Base-by-base conservation (phyloP, 2,797 vertebrate genomes). In the Oryzias dopingdopingensis region DNA sequence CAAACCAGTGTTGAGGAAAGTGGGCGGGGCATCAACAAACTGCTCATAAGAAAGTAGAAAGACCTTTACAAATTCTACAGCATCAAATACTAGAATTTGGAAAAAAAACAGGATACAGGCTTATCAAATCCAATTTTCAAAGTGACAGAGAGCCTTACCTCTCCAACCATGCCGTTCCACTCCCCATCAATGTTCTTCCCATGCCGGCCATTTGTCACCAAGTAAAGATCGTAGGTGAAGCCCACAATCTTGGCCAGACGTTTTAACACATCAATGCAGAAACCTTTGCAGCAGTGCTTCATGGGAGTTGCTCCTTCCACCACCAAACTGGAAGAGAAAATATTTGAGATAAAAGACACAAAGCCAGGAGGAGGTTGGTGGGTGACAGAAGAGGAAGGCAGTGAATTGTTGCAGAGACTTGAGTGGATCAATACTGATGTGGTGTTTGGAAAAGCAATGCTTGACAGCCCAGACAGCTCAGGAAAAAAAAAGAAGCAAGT, bases 121-220 rank as follows among this genome's bases (percentile, higher is more conserved):
- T 2, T 12, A 12, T 37, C 3, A n/a, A 1, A 53, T 48, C 2
- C 1, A 8, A 8, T 50, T 50, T 37, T 24, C 4, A 15, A 23
- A 15, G 5, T 13, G 48, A 13, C 6, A 10, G 10, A 12, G 14
- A 42, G 24, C n/a, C 59, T 67, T 24, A 96, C 96, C 95, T 98
- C 96, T 14, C 96, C 96, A 1, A 98, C 95, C 95, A 97, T 96
- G 77, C 96, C 96, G 14, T 98, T 98, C 96, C 96, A 97, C 70
- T 96, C 92, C 3, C 96, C 96, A 0, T 96, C 89, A 6, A 96
- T 96, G 89, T 96, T 97, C 86, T 98, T 97, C 14, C 96, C 96
- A 3, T 98, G 95, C 16, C 96, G 91, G 52, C 96, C 96, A 5
- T 98, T 98, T 61, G 95, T 97, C 76, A 97, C 96, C 82, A 98